Evolutionary conservation across 2,888 invertebrate species (phyloP), one percentile per base, ranked within the genome.

Genomic region (Idaea dimidiata): DNA sequence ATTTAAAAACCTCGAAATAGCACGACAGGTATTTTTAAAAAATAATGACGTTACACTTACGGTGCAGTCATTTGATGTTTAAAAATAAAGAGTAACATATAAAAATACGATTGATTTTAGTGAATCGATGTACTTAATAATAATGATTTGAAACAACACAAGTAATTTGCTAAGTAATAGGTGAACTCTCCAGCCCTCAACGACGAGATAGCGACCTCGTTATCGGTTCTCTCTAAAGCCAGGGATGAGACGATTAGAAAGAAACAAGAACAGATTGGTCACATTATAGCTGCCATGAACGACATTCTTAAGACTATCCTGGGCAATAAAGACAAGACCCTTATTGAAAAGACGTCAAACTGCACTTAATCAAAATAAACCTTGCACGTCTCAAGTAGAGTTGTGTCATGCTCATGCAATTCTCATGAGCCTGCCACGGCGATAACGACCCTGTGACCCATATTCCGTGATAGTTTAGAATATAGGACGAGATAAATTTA

Each of bases 401-500:
- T 43, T 14, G 43, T 10, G 14, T 43, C 43, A 10, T 43, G 43
- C 43, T 43, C 43, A 10, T 43, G 43, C 43, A 43, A 43, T 43
- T 43, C 43, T 43, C 43, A 43, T 43, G 43, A 43, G 43, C 43
- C 43, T 43, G 43, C 43, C 62, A 56, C 64, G 64, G 68, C 70
- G 70, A 76, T 70, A 74, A 75, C 78, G 81, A 82, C 84, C 82
- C 80, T 76, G 80, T 86, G 88, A 81, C 87, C 88, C 74, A 86
- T 78, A 84, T 89, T 79, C 78, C 74, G 73, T 79, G 75, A 83
- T 84, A 86, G 83, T 86, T 81, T 80, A 76, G 81, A 84, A 89
- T 83, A 87, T 86, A 84, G 87, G 83, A 71, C 84, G 78, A 77
- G 88, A 83, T 87, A 89, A 81, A 84, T 84, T 84, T 89, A 89